Conservation (phyloP, 2,113 vertebrate genomes). For the Hemicordylus capensis region DNA sequence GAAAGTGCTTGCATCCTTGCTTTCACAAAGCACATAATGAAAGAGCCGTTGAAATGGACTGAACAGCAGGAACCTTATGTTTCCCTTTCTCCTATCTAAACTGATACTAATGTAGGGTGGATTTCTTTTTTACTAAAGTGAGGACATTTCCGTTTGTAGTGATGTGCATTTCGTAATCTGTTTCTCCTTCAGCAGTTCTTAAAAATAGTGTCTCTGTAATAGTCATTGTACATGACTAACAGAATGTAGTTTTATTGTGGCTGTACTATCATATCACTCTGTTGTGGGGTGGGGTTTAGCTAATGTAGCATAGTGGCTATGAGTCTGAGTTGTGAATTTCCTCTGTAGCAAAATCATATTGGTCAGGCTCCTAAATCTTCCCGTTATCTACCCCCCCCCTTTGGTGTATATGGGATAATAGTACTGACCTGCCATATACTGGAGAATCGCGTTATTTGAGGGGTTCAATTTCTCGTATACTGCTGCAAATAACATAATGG, state of each 20-base stretch:
- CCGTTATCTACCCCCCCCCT: too few relatives aligned
- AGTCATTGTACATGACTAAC: neutral
- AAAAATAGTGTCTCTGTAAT: neutral
- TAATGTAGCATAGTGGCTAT: too few relatives aligned
- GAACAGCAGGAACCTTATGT: constrained; percentile 4
- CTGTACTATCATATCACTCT: neutral
- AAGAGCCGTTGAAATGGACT: neutral
- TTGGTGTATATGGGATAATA: too few relatives aligned
- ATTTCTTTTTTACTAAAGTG: neutral
- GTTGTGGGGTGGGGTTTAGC: neutral
- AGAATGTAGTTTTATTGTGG: neutral
- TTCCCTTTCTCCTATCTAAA: constrained; percentile 1
- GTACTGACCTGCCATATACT: too few relatives aligned
- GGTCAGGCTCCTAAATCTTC: too few relatives aligned
- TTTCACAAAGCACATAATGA: neutral
- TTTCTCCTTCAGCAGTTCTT: neutral
- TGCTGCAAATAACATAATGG: too few relatives aligned
- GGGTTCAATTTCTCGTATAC: too few relatives aligned
- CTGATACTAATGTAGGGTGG: constrained; percentile 2
- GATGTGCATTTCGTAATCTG: neutral
- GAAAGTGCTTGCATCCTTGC: neutral
- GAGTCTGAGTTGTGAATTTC: neutral
- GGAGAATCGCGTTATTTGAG: too few relatives aligned
- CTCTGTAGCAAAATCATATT: too few relatives aligned
- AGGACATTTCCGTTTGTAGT: neutral